Evolutionary conservation across 1,140 invertebrate genomes (phyloP).

Genomic region (Temnothorax nylanderi): DNA sequence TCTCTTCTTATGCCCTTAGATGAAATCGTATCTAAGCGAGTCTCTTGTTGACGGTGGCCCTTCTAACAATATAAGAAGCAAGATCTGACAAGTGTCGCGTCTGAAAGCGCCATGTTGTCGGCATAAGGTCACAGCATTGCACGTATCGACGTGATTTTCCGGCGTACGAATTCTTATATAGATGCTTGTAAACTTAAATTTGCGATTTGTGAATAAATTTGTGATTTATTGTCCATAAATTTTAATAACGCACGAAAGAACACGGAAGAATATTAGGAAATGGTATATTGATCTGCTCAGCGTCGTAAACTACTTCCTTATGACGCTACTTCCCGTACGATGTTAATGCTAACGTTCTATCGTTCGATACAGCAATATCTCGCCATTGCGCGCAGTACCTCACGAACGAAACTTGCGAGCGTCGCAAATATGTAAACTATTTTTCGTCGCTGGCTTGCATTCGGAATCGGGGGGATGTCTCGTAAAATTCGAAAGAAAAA

Average conservation of each 20-base stretch:
- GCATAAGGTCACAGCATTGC: background rate
- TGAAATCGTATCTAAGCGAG: conserved; percentile 9
- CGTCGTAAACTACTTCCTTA: background rate
- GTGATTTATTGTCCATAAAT: background rate
- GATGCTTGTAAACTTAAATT: background rate
- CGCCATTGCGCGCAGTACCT: background rate
- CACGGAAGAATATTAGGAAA: background rate
- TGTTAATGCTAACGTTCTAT: background rate
- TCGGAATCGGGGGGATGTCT: background rate
- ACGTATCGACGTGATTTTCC: background rate
- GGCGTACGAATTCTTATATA: background rate
- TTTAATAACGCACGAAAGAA: background rate
- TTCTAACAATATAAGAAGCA: background rate
- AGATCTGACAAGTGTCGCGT: background rate
- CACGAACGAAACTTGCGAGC: background rate
- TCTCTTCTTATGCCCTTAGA: background rate
- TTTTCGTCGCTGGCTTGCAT: background rate
- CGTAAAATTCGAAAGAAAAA: conserved; percentile 15
- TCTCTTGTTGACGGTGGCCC: conserved; percentile 6
- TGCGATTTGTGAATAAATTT: background rate
- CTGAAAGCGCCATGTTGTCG: background rate
- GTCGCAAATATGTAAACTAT: conserved; percentile 10
- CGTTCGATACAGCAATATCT: background rate
- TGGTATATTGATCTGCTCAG: background rate
- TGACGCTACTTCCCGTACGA: background rate